phyloP scores from a whole-genome alignment of 2,113 vertebrate species.

The Chroicocephalus ridibundus region DNA sequence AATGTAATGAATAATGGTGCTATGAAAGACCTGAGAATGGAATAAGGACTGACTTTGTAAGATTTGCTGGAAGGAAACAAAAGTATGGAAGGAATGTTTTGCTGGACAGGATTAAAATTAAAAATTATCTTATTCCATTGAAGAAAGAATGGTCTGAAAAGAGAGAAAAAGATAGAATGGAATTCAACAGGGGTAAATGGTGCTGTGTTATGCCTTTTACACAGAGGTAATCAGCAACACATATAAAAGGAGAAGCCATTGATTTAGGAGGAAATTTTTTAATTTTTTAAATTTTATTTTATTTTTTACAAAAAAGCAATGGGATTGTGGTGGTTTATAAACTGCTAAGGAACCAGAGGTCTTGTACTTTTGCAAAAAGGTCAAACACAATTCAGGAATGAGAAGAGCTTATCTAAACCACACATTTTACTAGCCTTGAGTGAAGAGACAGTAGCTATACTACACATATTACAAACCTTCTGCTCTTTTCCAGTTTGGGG shows the following conservation, averaged over 20 bases:
- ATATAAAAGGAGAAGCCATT: not conserved
- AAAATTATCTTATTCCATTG: not conserved
- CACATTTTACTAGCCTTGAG: not conserved
- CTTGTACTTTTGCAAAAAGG: not conserved
- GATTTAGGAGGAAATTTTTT: not conserved
- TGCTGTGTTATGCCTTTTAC: not conserved
- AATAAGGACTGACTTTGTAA: not conserved
- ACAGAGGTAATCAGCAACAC: not conserved
- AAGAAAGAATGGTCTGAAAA: not conserved
- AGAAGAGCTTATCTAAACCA: not conserved
- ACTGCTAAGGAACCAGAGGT: not conserved
- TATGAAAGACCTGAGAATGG: not conserved
- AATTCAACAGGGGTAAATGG: not conserved
- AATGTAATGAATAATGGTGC: not conserved
- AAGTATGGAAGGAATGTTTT: not conserved
- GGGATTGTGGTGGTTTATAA: not conserved
- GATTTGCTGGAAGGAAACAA: not conserved
- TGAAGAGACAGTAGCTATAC: not conserved
- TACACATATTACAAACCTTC: not conserved
- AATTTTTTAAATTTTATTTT: no score
- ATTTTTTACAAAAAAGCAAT: not conserved
- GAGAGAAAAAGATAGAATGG: not conserved
- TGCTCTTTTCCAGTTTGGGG: not conserved
- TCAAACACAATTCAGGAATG: not conserved
- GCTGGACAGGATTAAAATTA: not conserved